Conservation (phyloP, 1,140 invertebrate species). For the Drosophila bocqueti region DNA sequence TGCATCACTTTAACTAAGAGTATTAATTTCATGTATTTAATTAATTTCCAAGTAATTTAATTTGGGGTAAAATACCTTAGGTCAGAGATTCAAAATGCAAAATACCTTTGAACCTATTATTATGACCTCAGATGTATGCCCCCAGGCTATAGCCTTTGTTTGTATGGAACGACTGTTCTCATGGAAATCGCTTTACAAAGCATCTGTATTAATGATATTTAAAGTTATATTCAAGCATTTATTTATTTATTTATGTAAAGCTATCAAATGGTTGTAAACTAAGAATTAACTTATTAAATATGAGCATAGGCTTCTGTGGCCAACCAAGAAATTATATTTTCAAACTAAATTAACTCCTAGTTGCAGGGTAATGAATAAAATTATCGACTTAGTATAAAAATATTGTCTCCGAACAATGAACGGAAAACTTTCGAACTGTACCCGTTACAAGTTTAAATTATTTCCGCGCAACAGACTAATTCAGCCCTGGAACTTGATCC, state of each 20-base stretch:
- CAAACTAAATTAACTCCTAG: neutral
- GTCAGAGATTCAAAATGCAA: neutral
- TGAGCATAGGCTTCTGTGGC: too few species aligned
- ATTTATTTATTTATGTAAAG: too few species aligned
- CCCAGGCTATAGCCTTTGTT: constrained; percentile 5
- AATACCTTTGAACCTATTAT: neutral
- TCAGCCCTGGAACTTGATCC: constrained; percentile 10
- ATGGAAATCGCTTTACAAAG: constrained; percentile 68
- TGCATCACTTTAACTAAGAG: neutral
- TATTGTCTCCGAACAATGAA: neutral
- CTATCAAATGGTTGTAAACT: too few species aligned
- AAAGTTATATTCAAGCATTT: neutral
- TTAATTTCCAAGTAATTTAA: neutral
- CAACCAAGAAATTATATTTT: neutral
- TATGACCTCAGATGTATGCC: neutral
- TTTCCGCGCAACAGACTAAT: neutral
- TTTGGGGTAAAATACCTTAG: too few species aligned
- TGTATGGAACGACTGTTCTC: constrained; percentile 19
- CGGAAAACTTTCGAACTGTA: neutral
- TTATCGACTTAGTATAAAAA: neutral
- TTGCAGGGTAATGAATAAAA: neutral
- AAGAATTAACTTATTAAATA: too few species aligned
- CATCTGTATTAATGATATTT: neutral
- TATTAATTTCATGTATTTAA: neutral
- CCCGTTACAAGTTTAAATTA: constrained; percentile 9